Evolutionary conservation across 1,140 invertebrate genomes (phyloP), one percentile per base, ranked within the genome.

Genomic region (Neuroterus valhalla): DNA sequence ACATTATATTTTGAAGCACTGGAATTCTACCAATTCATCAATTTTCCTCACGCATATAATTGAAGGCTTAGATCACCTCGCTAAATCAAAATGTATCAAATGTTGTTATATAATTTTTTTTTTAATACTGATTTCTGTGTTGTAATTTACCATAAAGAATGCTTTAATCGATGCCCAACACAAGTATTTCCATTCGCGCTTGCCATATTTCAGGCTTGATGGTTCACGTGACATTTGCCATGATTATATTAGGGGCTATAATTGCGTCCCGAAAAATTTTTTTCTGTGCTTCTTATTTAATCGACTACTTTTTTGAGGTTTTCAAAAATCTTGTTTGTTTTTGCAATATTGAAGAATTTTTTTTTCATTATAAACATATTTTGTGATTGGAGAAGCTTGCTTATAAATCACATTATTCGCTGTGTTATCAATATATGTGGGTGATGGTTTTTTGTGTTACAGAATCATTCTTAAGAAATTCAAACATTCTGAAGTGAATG

Each of bases 91-190:
- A 19, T 48, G 17, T 48, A 17, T 48, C 46, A n/a, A 48, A 48
- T 48, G 6, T 48, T 48, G 8, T 48, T n/a, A n/a, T 19, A 8
- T 19, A 0, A 48, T 17, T 19, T 48, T 23, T n/a, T 62, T 15
- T 62, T 55, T 55, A 21, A 62, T 62, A 31, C 14, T 62, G 5
- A 62, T 31, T 6, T 26, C 11, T 5, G 15, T 62, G 55, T 62
- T 62, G 23, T 62, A 31, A 23, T 14, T 31, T 31, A 62, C 15
- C 14, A 23, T 31, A 62, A 62, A 26, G 8, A 62, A 62, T 38
- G 46, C 46, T 48, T 48, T 62, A 62, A 62, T 62, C 23, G n/a
- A 62, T 31, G 23, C 55, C 46, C 46, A 48, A 19, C 17, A 48
- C 46, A 6, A 21, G 12, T 11, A 31, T 62, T 31, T 62, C 14